These are phyloP conservation scores for Limnephilus marmoratus DNA, from an alignment of 2,888 invertebrate genomes.

Conservation along the genomic window DNA sequence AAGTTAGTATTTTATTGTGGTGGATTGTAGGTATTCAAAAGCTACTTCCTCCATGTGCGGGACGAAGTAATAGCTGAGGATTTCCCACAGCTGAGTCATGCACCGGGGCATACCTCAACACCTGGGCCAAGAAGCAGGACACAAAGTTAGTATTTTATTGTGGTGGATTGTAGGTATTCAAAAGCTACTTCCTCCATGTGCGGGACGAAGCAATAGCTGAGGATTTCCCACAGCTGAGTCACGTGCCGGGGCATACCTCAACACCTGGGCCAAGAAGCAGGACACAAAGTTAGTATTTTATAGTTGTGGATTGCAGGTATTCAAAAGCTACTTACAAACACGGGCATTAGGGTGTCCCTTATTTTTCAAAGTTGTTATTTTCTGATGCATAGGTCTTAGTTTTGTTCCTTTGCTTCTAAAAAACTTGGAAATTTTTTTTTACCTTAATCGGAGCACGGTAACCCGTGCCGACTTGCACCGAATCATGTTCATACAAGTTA, in stretches of 20 bases:
- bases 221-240: constrained; percentile 95
- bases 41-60: constrained; percentile 98
- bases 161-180: constrained; percentile 85
- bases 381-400: no score
- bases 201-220: constrained; percentile 99
- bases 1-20: constrained; percentile 74
- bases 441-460: no score
- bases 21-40: constrained; percentile 88
- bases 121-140: constrained; percentile 93
- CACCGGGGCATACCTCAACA: constrained; percentile 94
- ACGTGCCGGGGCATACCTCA: constrained; percentile 94
- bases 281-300: constrained; percentile 82
- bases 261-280: constrained; percentile 92
- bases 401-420: no score
- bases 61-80: constrained; percentile 99
- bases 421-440: no score
- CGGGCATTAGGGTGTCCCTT: no score
- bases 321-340: constrained; percentile 96
- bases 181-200: constrained; percentile 96
- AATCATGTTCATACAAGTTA: no score
- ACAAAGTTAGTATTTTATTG: constrained; percentile 78
- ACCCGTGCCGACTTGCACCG: no score
- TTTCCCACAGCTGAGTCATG: constrained; percentile 93
- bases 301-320: constrained; percentile 80
- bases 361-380: no score